Evolutionary conservation across 2,113 vertebrate species (phyloP).

Genomic region (Zapornia atra): DNA sequence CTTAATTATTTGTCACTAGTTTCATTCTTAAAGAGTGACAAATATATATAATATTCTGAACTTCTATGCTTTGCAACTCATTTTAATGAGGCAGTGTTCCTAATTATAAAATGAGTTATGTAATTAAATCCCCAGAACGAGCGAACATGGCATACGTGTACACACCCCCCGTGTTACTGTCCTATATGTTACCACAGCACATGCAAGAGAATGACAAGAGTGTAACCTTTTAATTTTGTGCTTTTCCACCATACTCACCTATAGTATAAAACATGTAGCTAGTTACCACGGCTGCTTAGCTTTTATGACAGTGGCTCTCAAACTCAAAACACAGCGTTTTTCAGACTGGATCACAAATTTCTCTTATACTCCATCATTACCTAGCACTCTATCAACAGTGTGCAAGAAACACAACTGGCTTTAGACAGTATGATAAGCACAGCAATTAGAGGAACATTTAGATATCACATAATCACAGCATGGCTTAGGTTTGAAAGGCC

Average conservation of each 20-base stretch:
- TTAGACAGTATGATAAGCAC: background rate
- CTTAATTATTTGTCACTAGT: background rate
- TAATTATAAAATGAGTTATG: background rate
- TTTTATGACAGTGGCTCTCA: background rate
- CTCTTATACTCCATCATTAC: background rate
- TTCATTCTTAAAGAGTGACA: background rate
- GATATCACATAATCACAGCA: background rate
- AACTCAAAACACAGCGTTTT: background rate
- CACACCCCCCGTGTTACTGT: background rate
- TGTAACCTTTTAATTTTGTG: background rate
- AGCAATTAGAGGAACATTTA: background rate
- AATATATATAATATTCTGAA: background rate
- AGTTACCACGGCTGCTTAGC: background rate
- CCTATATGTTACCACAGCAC: background rate
- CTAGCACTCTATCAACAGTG: background rate
- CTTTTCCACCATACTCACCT: background rate
- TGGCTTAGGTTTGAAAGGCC: background rate
- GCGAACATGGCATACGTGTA: background rate
- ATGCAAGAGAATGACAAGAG: background rate
- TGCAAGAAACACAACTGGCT: background rate
- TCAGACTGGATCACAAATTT: background rate
- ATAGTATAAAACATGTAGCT: background rate
- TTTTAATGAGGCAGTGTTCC: background rate
- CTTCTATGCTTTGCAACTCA: background rate
- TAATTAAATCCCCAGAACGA: background rate